A percentile compares a stretch with the other conserved stretches of the same genome.
These are phyloP conservation scores for Eubucco bourcierii DNA, from an alignment of 2,113 vertebrate species.

Conservation along the genomic window DNA sequence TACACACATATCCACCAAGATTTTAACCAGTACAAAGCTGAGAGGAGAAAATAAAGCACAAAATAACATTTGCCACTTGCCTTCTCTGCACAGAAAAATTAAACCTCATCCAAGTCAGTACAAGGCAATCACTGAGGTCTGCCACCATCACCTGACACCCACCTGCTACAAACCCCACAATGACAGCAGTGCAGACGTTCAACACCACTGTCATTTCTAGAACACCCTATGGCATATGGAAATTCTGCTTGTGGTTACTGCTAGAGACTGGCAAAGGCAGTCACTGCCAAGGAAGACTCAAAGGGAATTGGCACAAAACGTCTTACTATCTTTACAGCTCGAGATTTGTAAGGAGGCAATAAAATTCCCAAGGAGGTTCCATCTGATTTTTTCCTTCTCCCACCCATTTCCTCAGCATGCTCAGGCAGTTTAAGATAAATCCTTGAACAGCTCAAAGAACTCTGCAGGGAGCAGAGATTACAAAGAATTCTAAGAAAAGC, in stretches of 20 bases:
- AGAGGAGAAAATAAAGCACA: not conserved
- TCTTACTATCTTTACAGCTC: not conserved
- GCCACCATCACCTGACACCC: not conserved
- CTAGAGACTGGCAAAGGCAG: not conserved
- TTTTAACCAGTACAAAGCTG: not conserved
- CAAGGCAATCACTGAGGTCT: not conserved
- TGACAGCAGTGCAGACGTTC: accelerated
- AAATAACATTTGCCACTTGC: not conserved
- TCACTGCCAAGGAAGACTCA: not conserved
- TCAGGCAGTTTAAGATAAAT: slow-evolving; percentile 36
- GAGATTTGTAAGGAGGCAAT: not conserved
- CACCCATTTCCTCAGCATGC: not conserved
- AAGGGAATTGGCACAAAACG: not conserved
- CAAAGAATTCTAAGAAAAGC: not conserved
- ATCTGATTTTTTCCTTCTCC: not conserved
- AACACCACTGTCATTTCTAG: not conserved
- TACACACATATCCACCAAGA: not conserved
- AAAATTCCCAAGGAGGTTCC: not conserved
- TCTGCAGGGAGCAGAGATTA: not conserved
- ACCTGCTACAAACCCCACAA: not conserved
- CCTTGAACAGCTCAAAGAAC: slow-evolving; percentile 10
- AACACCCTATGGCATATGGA: not conserved
- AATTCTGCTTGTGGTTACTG: not conserved
- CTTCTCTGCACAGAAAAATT: not conserved
- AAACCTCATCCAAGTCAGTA: not conserved